Conservation (phyloP, 2,113 vertebrate genomes). For the Oncorhynchus masou region DNA sequence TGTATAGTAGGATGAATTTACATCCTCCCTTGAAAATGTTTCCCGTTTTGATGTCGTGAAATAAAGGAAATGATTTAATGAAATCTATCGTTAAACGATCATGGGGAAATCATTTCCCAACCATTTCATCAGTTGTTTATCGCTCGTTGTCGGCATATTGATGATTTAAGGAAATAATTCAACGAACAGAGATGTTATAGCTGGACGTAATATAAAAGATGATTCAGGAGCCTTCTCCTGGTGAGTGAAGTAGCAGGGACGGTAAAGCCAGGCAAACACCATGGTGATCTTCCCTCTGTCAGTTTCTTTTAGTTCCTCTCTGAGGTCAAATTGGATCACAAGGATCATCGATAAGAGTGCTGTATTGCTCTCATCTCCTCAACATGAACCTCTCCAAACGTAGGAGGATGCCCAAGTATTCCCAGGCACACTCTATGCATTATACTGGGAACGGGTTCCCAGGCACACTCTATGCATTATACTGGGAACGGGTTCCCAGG, state of each 20-base stretch:
- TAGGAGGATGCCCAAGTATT: not conserved
- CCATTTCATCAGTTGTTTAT: slow-evolving; percentile 50
- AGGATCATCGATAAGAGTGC: slow-evolving; percentile 8
- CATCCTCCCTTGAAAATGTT: not conserved
- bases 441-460: slow-evolving; percentile 15
- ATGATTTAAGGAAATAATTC: slow-evolving; percentile 51
- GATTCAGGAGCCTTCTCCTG: slow-evolving; percentile 40
- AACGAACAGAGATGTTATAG: slow-evolving; percentile 25
- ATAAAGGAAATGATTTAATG: slow-evolving; percentile 31
- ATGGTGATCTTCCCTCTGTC: slow-evolving; percentile 7
- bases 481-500: too few species aligned
- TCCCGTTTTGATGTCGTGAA: slow-evolving; percentile 17
- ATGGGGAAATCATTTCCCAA: slow-evolving; percentile 41
- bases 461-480: not conserved
- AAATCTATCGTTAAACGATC: slow-evolving; percentile 9
- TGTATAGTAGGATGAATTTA: slow-evolving; percentile 17
- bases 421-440: not conserved
- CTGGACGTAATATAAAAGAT: slow-evolving; percentile 33
- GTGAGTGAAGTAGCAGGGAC: slow-evolving; percentile 46
- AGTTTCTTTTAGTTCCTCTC: not conserved
- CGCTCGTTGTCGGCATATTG: slow-evolving; percentile 40
- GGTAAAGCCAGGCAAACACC: not conserved
- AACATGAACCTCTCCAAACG: slow-evolving; percentile 1
- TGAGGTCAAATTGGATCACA: slow-evolving; percentile 17
- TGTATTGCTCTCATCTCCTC: slow-evolving; percentile 7